A percentile compares a stretch with the other conserved stretches of the same genome.
phyloP scores from a whole-genome alignment of 2,888 invertebrate species.

The Drosophila kuntzei region DNA sequence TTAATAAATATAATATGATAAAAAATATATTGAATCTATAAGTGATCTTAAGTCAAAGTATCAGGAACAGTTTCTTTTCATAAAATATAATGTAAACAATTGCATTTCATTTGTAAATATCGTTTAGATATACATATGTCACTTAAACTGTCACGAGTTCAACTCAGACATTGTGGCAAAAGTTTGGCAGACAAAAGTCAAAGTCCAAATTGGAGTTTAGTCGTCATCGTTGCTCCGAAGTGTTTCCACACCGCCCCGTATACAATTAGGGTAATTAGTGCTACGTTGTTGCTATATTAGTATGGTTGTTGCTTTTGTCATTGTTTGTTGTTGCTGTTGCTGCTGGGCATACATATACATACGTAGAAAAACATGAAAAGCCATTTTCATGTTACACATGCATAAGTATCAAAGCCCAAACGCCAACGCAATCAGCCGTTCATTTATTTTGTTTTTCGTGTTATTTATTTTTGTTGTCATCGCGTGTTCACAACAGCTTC shows the following conservation, averaged over 20 bases:
- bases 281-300: constrained; percentile 45
- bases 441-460: constrained; percentile 53
- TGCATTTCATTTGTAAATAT: not conserved
- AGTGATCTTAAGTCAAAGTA: not conserved
- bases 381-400: constrained; percentile 67
- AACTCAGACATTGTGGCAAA: constrained; percentile 46
- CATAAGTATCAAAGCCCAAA: constrained; percentile 46
- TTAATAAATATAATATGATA: not conserved
- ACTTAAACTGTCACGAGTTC: constrained; percentile 55
- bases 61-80: too few relatives aligned
- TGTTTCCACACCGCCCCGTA: constrained; percentile 69
- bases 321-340: constrained; percentile 34
- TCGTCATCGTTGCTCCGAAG: constrained; percentile 73
- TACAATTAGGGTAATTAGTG: constrained; percentile 76
- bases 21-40: too few relatives aligned
- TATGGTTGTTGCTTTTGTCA: constrained; percentile 25
- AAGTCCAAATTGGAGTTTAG: constrained; percentile 75
- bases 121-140: not conserved
- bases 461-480: constrained; percentile 61
- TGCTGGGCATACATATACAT: constrained; percentile 17
- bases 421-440: constrained; percentile 67
- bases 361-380: constrained; percentile 65
- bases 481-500: constrained; percentile 59
- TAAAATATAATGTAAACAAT: not conserved
- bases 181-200: constrained; percentile 57